Evolutionary conservation across 2,113 vertebrate genomes (phyloP), one percentile per base, ranked within the genome.

Genomic region (Trematocara nigrifrons): DNA sequence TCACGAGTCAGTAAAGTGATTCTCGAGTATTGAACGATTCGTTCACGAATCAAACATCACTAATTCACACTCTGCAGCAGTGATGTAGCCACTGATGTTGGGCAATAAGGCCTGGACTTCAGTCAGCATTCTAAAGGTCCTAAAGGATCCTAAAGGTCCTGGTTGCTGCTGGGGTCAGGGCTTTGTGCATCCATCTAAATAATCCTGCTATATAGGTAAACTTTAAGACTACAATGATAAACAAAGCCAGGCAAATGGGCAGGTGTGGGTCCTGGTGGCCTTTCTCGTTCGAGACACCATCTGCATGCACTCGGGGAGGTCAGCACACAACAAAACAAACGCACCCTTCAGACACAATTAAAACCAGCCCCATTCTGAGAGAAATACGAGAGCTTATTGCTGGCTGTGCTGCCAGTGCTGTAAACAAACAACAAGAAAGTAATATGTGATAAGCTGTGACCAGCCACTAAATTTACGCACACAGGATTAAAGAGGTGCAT

Each of bases 261-360:
- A 16, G 40, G 86, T 40, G 20, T 54, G 77, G 42, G 56, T 18
- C 31, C 76, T 38, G 69, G 51, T 57, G 69, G 78, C 45, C 52
- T n/a, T 20, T 51, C 35, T 57, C 84, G 49, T 89, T 89, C 42
- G 11, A 51, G 54, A 87, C 84, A 85, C 81, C 87, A 93, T 92
- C 84, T 91, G 88, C 80, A 78, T 88, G 71, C 78, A 85, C 79
- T 81, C 80, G 42, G 85, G 87, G 89, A 89, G 87, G 89, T 91
- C 84, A 81, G 61, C 66, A 33, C 22, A 76, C 31, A 54, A 45
- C 59, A 91, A 89, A 90, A 89, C 85, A 91, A 88, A 92, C 71
- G 81, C 56, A 89, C 85, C 92, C 89, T 90, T 64, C 57, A 87
- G 92, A 86, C 66, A 93, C 89, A 93, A 93, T 94, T 94, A 93